A percentile compares a stretch with the other conserved stretches of the same genome.
phyloP scores from a whole-genome alignment of 2,113 vertebrate species.

The Strix uralensis region DNA sequence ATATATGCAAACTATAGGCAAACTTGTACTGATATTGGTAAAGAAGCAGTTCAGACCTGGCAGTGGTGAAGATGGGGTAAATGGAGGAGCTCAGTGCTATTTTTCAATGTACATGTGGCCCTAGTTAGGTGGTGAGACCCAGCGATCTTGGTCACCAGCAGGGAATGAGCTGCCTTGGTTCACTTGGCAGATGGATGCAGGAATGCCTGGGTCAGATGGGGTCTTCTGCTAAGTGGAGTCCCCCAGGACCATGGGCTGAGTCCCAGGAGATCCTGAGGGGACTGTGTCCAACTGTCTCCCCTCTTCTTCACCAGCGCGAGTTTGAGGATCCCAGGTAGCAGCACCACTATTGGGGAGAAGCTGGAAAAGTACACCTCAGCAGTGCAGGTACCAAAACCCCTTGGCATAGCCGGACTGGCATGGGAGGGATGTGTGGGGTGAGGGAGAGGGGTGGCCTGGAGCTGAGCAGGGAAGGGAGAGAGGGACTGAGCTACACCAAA shows the following conservation, averaged over 20 bases:
- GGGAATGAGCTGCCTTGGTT: background rate
- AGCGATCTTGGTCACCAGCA: background rate
- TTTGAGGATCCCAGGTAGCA: slow-evolving; percentile 81
- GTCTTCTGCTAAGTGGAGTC: background rate
- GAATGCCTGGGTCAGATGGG: background rate
- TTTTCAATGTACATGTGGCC: background rate
- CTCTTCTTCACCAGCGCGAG: slow-evolving; percentile 71
- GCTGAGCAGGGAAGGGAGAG: rapidly evolving
- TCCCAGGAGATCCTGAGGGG: background rate
- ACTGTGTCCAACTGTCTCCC: background rate
- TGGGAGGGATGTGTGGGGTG: background rate
- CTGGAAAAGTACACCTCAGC: slow-evolving; percentile 87
- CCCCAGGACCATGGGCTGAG: background rate
- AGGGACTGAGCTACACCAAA: background rate
- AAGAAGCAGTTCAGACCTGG: background rate
- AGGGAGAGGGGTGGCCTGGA: background rate
- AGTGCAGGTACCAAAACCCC: slow-evolving; percentile 76
- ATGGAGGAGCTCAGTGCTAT: background rate
- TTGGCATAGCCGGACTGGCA: background rate
- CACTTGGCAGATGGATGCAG: background rate
- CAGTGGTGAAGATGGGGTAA: background rate
- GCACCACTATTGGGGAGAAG: slow-evolving; percentile 82
- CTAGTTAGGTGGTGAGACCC: background rate
- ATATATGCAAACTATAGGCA: background rate
- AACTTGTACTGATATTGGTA: rapidly evolving